phyloP scores from a whole-genome alignment of 2,113 vertebrate species.

The Sorex araneus region DNA sequence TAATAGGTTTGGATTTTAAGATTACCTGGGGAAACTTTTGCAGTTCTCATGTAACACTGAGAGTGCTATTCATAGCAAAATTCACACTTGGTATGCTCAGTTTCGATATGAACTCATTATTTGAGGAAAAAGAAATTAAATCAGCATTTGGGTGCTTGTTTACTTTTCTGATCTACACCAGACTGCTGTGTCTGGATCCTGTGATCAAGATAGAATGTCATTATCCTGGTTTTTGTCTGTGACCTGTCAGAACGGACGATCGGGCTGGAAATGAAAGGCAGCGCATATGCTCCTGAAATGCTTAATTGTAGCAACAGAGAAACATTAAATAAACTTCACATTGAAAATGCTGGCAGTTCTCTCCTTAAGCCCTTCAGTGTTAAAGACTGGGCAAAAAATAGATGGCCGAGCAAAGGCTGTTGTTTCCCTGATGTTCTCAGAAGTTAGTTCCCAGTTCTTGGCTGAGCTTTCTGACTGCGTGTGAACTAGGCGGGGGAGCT shows the following conservation, averaged over 20 bases:
- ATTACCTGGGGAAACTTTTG: slow-evolving; percentile 59
- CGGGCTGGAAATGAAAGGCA: slow-evolving; percentile 82
- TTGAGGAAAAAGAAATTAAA: slow-evolving; percentile 78
- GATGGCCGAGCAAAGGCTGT: slow-evolving; percentile 83
- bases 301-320: slow-evolving; percentile 86
- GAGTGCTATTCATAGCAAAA: slow-evolving; percentile 74
- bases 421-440: slow-evolving; percentile 86
- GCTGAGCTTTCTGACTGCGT: slow-evolving; percentile 71
- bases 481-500: slow-evolving; percentile 81
- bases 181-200: slow-evolving; percentile 79
- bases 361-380: slow-evolving; percentile 81
- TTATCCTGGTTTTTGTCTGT: slow-evolving; percentile 84
- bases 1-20: background rate
- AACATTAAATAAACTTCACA: slow-evolving; percentile 81
- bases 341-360: slow-evolving; percentile 82
- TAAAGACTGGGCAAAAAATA: slow-evolving; percentile 86
- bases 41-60: slow-evolving; percentile 41
- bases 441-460: slow-evolving; percentile 80
- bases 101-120: slow-evolving; percentile 79
- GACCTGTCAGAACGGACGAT: slow-evolving; percentile 79
- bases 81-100: slow-evolving; percentile 66
- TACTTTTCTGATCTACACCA: slow-evolving; percentile 76
- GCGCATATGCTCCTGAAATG: slow-evolving; percentile 83
- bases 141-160: slow-evolving; percentile 77
- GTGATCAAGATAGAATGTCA: slow-evolving; percentile 75